Evolutionary conservation across 2,113 vertebrate species (phyloP).

Genomic region (Nanorana parkeri): DNA sequence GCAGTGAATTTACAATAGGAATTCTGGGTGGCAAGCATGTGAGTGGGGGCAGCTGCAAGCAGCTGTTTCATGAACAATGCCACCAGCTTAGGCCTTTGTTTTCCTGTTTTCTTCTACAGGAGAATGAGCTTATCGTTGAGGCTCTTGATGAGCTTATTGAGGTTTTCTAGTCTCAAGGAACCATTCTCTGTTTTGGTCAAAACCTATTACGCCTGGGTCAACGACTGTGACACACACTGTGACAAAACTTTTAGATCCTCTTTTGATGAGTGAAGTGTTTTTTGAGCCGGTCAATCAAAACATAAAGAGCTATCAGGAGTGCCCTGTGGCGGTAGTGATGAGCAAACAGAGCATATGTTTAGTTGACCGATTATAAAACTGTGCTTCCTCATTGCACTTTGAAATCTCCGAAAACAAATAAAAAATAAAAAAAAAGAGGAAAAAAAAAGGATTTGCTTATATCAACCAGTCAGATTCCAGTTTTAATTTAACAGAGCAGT

Average conservation of each 20-base stretch:
- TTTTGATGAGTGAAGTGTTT: slow-evolving; percentile 1
- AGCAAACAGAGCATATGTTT: neutral
- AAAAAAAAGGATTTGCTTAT: no score
- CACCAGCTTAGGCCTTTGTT: neutral
- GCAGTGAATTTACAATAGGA: no score
- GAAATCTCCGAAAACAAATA: neutral
- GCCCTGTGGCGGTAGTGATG: neutral
- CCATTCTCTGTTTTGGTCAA: neutral
- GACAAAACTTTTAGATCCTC: neutral
- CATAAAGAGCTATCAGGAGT: neutral
- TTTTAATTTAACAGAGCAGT: no score
- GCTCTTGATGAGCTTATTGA: neutral
- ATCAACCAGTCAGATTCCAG: no score
- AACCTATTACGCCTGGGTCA: slow-evolving; percentile 12
- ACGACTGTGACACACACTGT: neutral
- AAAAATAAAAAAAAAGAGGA: no score
- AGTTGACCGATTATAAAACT: neutral
- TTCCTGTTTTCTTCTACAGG: neutral
- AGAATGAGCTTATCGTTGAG: neutral
- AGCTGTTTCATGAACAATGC: neutral
- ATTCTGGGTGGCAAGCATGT: neutral
- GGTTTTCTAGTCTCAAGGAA: neutral
- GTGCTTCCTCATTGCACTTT: neutral
- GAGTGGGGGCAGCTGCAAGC: neutral
- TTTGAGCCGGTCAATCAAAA: neutral